These are phyloP conservation scores for Lithobates sylvaticus DNA, from an alignment of 2,797 vertebrate species.

Conservation along the genomic window DNA sequence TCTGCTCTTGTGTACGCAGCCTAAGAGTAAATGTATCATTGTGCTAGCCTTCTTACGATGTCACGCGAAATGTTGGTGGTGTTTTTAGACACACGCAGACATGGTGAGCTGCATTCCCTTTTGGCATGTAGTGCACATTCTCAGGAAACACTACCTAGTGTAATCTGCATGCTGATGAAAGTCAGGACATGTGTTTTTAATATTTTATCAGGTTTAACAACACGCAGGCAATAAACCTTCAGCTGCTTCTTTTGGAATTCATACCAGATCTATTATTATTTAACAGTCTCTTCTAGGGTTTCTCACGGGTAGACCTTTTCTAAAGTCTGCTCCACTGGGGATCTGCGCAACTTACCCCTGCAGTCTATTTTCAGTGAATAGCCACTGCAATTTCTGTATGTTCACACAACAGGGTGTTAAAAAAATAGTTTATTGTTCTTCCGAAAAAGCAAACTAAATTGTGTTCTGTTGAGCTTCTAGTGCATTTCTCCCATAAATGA, in stretches of 20 bases:
- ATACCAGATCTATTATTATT: constrained; percentile 2
- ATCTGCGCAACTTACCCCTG: too few species aligned
- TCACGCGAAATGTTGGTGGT: background rate
- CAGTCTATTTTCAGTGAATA: too few species aligned
- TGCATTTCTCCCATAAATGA: too few species aligned
- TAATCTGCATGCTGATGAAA: constrained; percentile 16
- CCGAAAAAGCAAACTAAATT: too few species aligned
- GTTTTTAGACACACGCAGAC: background rate
- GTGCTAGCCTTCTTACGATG: background rate
- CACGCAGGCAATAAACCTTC: background rate
- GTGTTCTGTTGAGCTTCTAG: too few species aligned
- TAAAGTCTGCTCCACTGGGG: too few species aligned
- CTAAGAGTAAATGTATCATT: too few species aligned
- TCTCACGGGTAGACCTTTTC: background rate
- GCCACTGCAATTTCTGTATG: too few species aligned
- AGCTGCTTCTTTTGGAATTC: constrained; percentile 6
- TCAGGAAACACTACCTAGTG: constrained; percentile 17
- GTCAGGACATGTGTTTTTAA: constrained; percentile 26
- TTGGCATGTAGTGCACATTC: background rate
- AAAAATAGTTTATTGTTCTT: too few species aligned
- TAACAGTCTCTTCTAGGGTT: constrained; percentile 17
- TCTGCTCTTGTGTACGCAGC: too few species aligned
- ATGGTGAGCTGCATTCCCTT: background rate
- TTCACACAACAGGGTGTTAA: too few species aligned
- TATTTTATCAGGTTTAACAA: constrained; percentile 19